Conservation (phyloP, 2,888 invertebrate species). For the Lasioglossum leucozonium region DNA sequence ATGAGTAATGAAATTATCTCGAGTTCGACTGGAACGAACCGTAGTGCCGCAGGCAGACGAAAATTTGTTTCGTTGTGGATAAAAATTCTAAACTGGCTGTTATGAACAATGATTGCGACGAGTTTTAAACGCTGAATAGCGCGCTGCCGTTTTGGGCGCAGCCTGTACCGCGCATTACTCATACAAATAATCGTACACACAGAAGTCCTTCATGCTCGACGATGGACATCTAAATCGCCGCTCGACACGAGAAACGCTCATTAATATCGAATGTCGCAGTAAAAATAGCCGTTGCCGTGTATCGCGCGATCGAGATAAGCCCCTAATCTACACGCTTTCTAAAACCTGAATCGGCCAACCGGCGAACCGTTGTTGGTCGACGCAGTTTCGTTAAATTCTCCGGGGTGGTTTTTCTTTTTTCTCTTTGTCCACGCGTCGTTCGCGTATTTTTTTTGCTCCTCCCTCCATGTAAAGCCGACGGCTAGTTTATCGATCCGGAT, state of each 20-base stretch:
- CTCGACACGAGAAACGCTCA: slow-evolving; percentile 2
- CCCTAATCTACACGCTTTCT: background rate
- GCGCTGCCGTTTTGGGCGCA: background rate
- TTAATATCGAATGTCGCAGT: background rate
- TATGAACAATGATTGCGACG: no score
- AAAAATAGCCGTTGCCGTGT: background rate
- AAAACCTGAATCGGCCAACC: background rate
- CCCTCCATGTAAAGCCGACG: background rate
- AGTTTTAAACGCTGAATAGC: background rate
- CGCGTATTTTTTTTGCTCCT: background rate
- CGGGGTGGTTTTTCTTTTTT: background rate
- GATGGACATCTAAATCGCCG: slow-evolving; percentile 1
- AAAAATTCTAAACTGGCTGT: background rate
- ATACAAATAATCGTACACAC: background rate
- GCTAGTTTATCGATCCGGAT: background rate
- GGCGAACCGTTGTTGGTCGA: background rate
- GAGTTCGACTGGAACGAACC: background rate
- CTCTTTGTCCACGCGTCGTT: background rate
- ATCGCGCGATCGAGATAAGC: background rate
- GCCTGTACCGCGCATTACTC: background rate
- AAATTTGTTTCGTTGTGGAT: no score
- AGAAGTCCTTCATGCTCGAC: background rate
- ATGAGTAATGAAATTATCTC: background rate
- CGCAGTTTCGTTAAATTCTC: background rate
- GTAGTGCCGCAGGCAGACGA: no score